phyloP scores from a whole-genome alignment of 2,888 invertebrate genomes.

The Agrochola litura region DNA sequence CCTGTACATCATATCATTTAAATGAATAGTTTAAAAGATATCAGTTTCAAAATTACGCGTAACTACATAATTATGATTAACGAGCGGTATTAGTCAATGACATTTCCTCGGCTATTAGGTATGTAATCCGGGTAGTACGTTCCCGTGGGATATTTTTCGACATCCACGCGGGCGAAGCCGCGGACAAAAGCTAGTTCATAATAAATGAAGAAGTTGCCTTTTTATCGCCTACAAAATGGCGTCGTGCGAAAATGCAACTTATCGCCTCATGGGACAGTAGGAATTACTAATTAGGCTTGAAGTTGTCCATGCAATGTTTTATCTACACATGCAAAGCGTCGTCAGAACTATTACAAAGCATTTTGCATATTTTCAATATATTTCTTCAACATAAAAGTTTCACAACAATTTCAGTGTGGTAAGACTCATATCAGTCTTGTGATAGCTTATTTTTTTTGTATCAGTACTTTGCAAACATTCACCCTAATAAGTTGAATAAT shows the following conservation, averaged over 20 bases:
- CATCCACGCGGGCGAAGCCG: too few species aligned
- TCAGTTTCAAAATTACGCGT: too few species aligned
- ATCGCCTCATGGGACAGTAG: background rate
- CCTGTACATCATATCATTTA: too few species aligned
- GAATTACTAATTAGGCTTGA: background rate
- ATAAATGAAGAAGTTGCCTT: too few species aligned
- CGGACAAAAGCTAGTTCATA: too few species aligned
- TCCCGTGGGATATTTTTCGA: too few species aligned
- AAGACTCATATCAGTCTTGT: background rate
- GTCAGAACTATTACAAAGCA: slow-evolving; percentile 20
- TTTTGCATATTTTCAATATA: slow-evolving; percentile 22
- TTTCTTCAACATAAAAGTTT: slow-evolving; percentile 27
- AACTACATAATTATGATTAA: too few species aligned
- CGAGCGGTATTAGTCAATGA: too few species aligned
- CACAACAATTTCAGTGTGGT: slow-evolving; percentile 30
- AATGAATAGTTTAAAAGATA: too few species aligned
- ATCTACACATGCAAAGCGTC: slow-evolving; percentile 18
- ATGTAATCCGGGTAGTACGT: too few species aligned
- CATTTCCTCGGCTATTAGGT: too few species aligned
- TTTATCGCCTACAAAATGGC: background rate
- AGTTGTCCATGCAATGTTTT: slow-evolving; percentile 6
- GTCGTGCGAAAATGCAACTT: slow-evolving; percentile 11
- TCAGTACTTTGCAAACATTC: slow-evolving; percentile 28
- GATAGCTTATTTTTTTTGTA: background rate
- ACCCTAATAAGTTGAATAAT: slow-evolving; percentile 12